Conservation (phyloP, 2,113 vertebrate species). For the Prolemur simus region DNA sequence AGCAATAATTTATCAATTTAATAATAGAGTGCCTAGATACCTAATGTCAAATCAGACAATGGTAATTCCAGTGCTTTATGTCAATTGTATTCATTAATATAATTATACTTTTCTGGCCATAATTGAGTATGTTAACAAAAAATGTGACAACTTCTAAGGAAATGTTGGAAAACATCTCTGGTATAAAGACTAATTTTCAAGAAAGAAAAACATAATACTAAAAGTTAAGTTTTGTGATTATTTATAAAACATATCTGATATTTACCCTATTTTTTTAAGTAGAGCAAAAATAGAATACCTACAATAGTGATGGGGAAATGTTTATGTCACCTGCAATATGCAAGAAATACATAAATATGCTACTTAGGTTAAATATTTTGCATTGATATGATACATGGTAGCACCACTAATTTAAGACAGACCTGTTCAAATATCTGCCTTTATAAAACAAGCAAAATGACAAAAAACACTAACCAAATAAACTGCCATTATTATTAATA, state of each 20-base stretch:
- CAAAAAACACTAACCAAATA: not conserved
- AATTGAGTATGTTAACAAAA: slow-evolving; percentile 31
- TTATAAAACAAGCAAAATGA: not conserved
- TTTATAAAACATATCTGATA: not conserved
- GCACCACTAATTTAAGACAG: not conserved
- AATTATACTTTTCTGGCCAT: slow-evolving; percentile 25
- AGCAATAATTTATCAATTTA: slow-evolving; percentile 53
- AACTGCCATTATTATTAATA: not conserved
- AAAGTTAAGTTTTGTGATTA: not conserved
- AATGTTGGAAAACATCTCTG: not conserved
- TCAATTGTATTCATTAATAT: slow-evolving; percentile 28
- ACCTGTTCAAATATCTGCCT: not conserved
- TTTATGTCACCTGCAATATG: not conserved
- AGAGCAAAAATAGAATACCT: not conserved
- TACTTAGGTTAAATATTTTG: not conserved
- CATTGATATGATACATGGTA: not conserved
- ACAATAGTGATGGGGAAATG: not conserved
- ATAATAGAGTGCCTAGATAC: slow-evolving; percentile 14
- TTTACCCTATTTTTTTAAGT: not conserved
- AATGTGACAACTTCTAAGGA: slow-evolving; percentile 50
- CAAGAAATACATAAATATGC: not conserved
- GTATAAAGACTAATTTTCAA: not conserved
- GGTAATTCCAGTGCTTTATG: slow-evolving; percentile 36
- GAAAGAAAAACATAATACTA: not conserved
- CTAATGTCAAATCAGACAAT: not conserved